Evolutionary conservation across 2,113 vertebrate genomes (phyloP).

Genomic region (Misgurnus mizolepis): DNA sequence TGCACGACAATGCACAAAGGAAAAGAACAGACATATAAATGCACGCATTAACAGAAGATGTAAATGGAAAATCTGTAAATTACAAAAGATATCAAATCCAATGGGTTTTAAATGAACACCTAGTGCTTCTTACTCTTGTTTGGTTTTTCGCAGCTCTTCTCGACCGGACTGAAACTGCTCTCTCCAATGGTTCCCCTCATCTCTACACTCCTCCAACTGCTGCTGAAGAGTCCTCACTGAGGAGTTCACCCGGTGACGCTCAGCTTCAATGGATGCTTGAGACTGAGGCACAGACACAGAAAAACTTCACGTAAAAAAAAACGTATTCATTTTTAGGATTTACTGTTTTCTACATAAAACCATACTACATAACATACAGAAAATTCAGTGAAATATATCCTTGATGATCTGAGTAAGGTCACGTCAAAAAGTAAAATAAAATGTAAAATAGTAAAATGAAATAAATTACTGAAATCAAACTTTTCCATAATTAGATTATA

Average conservation of each 20-base stretch:
- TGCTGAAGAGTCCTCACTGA: constrained; percentile 82
- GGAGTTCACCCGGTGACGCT: constrained; percentile 82
- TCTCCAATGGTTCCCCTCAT: constrained; percentile 90
- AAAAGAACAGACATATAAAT: neutral
- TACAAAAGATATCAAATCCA: neutral
- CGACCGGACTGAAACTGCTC: constrained; percentile 88
- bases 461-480: too few species aligned
- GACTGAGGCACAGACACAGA: constrained; percentile 64
- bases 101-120: neutral
- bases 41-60: neutral
- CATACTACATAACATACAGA: too few species aligned
- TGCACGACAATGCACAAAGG: constrained; percentile 4
- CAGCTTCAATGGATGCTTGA: constrained; percentile 82
- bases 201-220: constrained; percentile 87
- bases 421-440: too few species aligned
- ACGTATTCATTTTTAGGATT: too few species aligned
- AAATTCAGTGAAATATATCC: too few species aligned
- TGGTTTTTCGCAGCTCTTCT: constrained; percentile 83
- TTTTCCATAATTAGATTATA: too few species aligned
- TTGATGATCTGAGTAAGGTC: too few species aligned
- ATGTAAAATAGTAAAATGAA: too few species aligned
- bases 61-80: neutral
- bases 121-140: constrained; percentile 82
- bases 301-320: too few species aligned
- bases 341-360: too few species aligned